A percentile compares a stretch with the other conserved stretches of the same genome.
Evolutionary conservation across 2,797 vertebrate genomes (phyloP).

Genomic region (Sternotherus odoratus): DNA sequence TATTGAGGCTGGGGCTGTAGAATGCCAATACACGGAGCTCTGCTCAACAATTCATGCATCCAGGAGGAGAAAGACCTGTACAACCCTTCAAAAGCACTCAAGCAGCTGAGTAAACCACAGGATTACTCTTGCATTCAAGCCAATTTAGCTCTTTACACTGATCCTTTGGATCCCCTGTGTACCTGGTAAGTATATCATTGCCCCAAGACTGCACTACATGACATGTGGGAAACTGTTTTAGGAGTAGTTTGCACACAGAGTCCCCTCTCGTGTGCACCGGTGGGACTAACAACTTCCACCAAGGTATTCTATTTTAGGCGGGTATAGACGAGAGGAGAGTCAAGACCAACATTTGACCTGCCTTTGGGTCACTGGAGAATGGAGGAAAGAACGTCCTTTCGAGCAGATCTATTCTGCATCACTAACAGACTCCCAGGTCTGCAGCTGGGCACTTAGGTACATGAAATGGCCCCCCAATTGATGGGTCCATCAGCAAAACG

Average conservation of each 20-base stretch:
- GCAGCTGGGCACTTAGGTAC: not conserved
- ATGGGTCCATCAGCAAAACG: too few relatives aligned
- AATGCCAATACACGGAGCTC: too few relatives aligned
- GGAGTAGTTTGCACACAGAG: not conserved
- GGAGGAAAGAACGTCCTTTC: not conserved
- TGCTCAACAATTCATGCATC: too few relatives aligned
- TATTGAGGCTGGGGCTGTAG: not conserved
- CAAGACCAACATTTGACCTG: not conserved
- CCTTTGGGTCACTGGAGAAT: fast-evolving
- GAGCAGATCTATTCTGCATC: not conserved
- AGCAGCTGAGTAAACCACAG: not conserved
- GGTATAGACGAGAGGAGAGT: not conserved
- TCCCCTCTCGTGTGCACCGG: not conserved
- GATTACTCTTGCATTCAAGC: not conserved
- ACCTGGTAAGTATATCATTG: too few relatives aligned
- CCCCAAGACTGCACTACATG: not conserved
- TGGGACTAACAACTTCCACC: not conserved
- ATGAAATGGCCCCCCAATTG: not conserved
- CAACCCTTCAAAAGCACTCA: not conserved
- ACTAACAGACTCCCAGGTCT: not conserved
- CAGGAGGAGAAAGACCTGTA: not conserved
- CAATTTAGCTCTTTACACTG: not conserved
- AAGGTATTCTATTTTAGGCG: not conserved
- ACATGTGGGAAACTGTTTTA: not conserved
- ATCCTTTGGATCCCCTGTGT: not conserved